Percentiles rank a stretch among this genome's conserved stretches.
phyloP scores from a whole-genome alignment of 2,797 vertebrate species.

The Gobio occitaniae region DNA sequence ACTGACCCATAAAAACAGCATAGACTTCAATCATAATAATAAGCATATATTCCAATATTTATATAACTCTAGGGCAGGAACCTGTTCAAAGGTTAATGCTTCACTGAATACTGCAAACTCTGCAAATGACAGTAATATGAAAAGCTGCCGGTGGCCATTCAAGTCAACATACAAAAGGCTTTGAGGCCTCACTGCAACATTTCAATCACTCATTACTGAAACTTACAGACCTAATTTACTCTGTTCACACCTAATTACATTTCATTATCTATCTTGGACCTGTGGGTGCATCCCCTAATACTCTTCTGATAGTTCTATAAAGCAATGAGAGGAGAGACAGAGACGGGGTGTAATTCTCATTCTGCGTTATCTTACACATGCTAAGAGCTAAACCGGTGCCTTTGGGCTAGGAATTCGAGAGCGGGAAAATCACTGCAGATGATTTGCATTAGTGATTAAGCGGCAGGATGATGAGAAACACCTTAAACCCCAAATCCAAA shows the following conservation, averaged over 20 bases:
- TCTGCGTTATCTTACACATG: slow-evolving; percentile 73
- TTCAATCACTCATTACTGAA: neutral
- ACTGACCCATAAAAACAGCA: neutral
- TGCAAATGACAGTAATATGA: slow-evolving; percentile 10
- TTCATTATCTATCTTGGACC: slow-evolving; percentile 44
- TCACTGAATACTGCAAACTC: slow-evolving; percentile 6
- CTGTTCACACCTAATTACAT: slow-evolving; percentile 31
- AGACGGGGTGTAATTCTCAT: slow-evolving; percentile 40
- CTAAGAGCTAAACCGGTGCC: slow-evolving; percentile 79
- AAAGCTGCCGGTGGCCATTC: neutral
- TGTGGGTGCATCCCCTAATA: slow-evolving; percentile 57
- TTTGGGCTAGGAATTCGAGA: slow-evolving; percentile 78
- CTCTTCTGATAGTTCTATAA: slow-evolving; percentile 79
- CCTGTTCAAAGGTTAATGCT: slow-evolving; percentile 14
- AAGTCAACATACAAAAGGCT: neutral
- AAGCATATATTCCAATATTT: neutral
- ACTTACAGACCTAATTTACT: slow-evolving; percentile 41
- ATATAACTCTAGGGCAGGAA: slow-evolving; percentile 12
- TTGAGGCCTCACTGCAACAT: slow-evolving; percentile 2
- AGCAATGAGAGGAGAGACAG: slow-evolving; percentile 62
- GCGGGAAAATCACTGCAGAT: slow-evolving; percentile 76
- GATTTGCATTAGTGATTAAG: slow-evolving; percentile 69
- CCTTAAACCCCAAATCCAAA: slow-evolving; percentile 65
- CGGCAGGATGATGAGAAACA: slow-evolving; percentile 64
- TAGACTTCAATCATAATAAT: neutral